phyloP scores from a whole-genome alignment of 2,888 invertebrate genomes.

The Punctoribates punctum region DNA sequence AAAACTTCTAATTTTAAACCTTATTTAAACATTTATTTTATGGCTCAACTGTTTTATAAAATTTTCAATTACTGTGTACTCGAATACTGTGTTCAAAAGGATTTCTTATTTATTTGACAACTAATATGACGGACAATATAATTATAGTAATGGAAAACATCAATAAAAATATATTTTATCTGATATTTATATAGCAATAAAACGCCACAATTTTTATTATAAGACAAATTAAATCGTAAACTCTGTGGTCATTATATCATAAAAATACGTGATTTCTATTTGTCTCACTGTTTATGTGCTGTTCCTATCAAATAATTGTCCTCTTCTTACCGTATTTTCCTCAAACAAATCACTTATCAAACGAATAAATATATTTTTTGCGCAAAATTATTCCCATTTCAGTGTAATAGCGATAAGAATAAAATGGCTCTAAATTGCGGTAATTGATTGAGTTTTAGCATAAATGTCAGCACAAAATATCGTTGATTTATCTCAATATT shows the following conservation, averaged over 20 bases:
- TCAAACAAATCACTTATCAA: no score
- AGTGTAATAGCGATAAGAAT: no score
- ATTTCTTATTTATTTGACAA: background rate
- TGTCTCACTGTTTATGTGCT: background rate
- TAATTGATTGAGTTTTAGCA: background rate
- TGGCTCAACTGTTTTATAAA: background rate
- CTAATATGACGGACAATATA: slow-evolving; percentile 25
- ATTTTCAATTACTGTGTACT: background rate
- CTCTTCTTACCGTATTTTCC: no score
- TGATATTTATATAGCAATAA: slow-evolving; percentile 27
- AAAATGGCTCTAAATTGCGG: background rate
- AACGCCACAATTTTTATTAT: slow-evolving; percentile 14
- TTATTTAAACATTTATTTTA: slow-evolving; percentile 6
- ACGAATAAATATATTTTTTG: no score
- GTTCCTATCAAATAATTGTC: no score
- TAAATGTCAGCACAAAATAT: background rate
- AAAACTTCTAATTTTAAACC: background rate
- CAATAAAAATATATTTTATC: slow-evolving; percentile 26
- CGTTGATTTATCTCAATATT: background rate
- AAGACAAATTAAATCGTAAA: slow-evolving; percentile 33
- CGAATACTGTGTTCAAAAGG: background rate
- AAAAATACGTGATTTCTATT: slow-evolving; percentile 24
- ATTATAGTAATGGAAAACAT: slow-evolving; percentile 35
- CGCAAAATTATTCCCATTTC: no score
- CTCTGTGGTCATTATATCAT: slow-evolving; percentile 12